Conservation (phyloP, 1,140 invertebrate species). For the Aphis craccivora region DNA sequence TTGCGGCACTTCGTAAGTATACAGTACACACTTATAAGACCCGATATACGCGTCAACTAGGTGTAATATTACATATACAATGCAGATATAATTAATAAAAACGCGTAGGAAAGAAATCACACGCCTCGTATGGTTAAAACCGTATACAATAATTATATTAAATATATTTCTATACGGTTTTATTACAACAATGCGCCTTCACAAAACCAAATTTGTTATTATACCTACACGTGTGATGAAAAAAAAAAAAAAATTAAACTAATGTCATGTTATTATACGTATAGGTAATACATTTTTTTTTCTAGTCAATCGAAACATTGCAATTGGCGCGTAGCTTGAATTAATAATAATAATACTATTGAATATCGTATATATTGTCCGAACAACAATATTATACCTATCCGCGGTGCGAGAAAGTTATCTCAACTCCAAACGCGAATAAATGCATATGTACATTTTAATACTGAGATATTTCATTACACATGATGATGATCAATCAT, state of each 20-base stretch:
- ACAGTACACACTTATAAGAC: not conserved
- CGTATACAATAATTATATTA: not conserved
- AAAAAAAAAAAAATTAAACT: not conserved
- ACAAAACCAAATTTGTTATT: not conserved
- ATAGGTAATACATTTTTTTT: not conserved
- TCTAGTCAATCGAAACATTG: not conserved
- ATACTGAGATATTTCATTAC: not conserved
- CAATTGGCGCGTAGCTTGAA: not conserved
- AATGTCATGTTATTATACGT: not conserved
- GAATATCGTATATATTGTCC: not conserved
- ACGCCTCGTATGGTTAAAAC: not conserved
- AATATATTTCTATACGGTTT: slow-evolving; percentile 1
- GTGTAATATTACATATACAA: not conserved
- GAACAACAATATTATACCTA: not conserved
- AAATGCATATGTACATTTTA: not conserved
- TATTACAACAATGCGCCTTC: not conserved
- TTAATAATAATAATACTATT: not conserved
- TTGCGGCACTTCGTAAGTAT: not conserved
- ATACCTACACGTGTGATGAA: not conserved
- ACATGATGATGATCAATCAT: not conserved
- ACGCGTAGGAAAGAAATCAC: not conserved
- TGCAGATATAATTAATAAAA: not conserved
- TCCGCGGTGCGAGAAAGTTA: not conserved
- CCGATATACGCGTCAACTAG: not conserved
- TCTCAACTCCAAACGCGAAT: not conserved